Evolutionary conservation across 2,888 invertebrate species (phyloP).

Genomic region (Thymelicus lineola): DNA sequence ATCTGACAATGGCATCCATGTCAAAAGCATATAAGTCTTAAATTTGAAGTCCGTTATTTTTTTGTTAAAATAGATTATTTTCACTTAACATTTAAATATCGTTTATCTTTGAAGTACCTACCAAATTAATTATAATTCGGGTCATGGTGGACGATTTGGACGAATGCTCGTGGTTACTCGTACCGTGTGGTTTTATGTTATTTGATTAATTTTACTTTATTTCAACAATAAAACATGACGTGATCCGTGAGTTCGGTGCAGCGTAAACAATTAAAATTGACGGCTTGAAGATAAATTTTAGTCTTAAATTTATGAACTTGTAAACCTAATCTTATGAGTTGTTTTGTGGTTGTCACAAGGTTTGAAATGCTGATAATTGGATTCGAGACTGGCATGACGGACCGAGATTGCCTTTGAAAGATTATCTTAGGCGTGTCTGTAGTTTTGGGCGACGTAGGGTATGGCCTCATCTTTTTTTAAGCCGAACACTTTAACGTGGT

Average conservation of each 20-base stretch:
- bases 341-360: constrained; percentile 65
- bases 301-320: constrained; percentile 48
- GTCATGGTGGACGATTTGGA: not conserved
- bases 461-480: constrained; percentile 39
- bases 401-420: constrained; percentile 51
- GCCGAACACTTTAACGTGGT: constrained; percentile 18
- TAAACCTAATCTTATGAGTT: constrained; percentile 51
- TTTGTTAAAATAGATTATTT: too few species aligned
- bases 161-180: not conserved
- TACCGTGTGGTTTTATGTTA: not conserved
- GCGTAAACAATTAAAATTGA: constrained; percentile 62
- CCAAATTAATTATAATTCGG: not conserved
- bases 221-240: constrained; percentile 38
- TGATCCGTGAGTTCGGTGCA: constrained; percentile 19
- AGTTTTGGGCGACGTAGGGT: constrained; percentile 44
- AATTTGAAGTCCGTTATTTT: too few species aligned
- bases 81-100: not conserved
- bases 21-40: too few species aligned
- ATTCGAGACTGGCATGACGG: constrained; percentile 54
- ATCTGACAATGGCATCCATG: too few species aligned
- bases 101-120: not conserved
- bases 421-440: constrained; percentile 48
- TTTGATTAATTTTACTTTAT: constrained; percentile 31
- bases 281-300: constrained; percentile 53
- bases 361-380: constrained; percentile 69